These are phyloP conservation scores for Oreochromis tanganicae DNA, from an alignment of 2,113 vertebrate species.

Conservation along the genomic window DNA sequence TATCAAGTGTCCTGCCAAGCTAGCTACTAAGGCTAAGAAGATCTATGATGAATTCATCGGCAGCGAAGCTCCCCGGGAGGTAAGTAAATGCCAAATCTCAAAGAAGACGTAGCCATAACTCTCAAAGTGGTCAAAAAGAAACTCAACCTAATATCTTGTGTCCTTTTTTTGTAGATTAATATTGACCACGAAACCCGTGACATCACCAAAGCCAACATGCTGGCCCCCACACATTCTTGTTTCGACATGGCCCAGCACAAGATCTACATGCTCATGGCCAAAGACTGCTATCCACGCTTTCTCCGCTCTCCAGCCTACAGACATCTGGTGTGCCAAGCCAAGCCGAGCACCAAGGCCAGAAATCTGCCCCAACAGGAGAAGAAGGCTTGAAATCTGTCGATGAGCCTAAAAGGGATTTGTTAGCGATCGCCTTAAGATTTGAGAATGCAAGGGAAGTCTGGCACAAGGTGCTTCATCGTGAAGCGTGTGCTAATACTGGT, in stretches of 20 bases:
- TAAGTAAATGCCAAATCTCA: constrained; percentile 41
- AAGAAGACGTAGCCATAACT: background rate
- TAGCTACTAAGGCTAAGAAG: constrained; percentile 80
- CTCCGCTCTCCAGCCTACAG: constrained; percentile 75
- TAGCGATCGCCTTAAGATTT: background rate
- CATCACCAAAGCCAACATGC: constrained; percentile 82
- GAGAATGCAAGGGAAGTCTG: background rate
- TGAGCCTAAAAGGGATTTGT: background rate
- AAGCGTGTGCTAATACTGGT: background rate
- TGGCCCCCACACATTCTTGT: constrained; percentile 68
- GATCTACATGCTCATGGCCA: constrained; percentile 91
- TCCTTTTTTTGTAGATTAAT: constrained; percentile 78
- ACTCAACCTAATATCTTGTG: background rate
- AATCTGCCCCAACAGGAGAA: constrained; percentile 31
- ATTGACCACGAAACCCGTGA: constrained; percentile 88
- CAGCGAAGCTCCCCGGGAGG: constrained; percentile 87
- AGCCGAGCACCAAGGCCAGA: constrained; percentile 24
- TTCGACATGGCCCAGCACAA: constrained; percentile 84
- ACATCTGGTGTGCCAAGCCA: constrained; percentile 74
- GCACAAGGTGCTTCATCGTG: background rate
- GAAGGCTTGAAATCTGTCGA: constrained; percentile 33
- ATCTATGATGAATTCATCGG: constrained; percentile 92
- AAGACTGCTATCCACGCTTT: constrained; percentile 92
- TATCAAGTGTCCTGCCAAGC: constrained; percentile 75
- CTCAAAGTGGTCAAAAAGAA: background rate